A percentile compares a stretch with the other conserved stretches of the same genome.
Evolutionary conservation across 2,888 invertebrate species (phyloP).

Genomic region (Parnassius smintheus): DNA sequence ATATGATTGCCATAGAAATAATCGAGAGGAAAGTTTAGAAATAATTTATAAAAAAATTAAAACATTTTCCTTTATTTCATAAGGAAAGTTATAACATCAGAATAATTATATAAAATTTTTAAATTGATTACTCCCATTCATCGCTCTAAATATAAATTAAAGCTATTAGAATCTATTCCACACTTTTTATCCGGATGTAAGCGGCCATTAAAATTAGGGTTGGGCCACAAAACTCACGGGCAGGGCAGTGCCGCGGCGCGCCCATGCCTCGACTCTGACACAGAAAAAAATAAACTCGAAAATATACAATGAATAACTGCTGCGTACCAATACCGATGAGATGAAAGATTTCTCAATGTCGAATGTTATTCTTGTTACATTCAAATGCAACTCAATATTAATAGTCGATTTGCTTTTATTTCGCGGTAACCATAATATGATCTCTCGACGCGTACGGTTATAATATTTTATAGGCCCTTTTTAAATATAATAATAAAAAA

Average conservation of each 20-base stretch:
- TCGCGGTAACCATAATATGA: conserved; percentile 27
- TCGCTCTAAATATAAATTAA: conserved; percentile 3
- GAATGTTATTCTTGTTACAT: conserved; percentile 67
- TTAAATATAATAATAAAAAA: too few species aligned
- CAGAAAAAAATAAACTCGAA: conserved; percentile 61
- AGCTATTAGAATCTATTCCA: conserved; percentile 49
- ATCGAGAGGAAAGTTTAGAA: too few species aligned
- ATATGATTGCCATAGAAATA: too few species aligned
- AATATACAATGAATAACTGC: conserved; percentile 66
- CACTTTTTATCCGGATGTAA: conserved; percentile 71
- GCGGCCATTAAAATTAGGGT: conserved; percentile 82
- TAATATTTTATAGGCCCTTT: conserved; percentile 6
- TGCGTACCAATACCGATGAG: conserved; percentile 68
- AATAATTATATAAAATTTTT: too few species aligned
- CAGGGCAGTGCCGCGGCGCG: conserved; percentile 74
- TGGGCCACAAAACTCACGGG: conserved; percentile 71
- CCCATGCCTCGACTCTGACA: conserved; percentile 52
- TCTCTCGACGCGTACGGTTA: conserved; percentile 27
- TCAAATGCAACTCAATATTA: conserved; percentile 73
- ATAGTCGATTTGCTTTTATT: conserved; percentile 37
- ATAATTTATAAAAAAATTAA: too few species aligned
- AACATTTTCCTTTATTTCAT: too few species aligned
- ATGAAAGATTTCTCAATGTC: conserved; percentile 76
- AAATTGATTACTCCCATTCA: too few species aligned
- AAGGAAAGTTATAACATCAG: too few species aligned